phyloP scores from a whole-genome alignment of 2,888 invertebrate species.

The Norana najaformis region DNA sequence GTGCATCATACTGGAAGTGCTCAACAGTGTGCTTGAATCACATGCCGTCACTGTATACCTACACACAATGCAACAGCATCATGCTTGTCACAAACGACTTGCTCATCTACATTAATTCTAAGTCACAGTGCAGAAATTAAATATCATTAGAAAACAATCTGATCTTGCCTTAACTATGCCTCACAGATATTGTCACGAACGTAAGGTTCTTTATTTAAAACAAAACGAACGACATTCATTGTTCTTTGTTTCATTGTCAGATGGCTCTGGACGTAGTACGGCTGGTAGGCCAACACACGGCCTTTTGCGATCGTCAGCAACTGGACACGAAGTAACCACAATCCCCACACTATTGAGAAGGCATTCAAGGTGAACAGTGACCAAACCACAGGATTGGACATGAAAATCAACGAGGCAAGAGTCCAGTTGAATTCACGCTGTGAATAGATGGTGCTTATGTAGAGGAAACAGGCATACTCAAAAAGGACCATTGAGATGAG shows the following conservation, averaged over 20 bases:
- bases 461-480: conserved; percentile 43
- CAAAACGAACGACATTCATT: conserved; percentile 53
- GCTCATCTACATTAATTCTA: not conserved
- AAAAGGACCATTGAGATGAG: conserved; percentile 51
- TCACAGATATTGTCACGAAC: conserved; percentile 23
- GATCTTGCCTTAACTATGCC: not conserved
- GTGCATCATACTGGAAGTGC: too few relatives aligned
- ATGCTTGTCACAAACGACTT: not conserved
- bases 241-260: conserved; percentile 47
- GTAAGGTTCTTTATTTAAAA: conserved; percentile 48
- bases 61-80: not conserved
- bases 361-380: conserved; percentile 51
- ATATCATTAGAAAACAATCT: not conserved
- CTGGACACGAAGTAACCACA: conserved; percentile 51
- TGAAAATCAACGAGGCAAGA: conserved; percentile 39
- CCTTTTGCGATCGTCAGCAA: conserved; percentile 51
- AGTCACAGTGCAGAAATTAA: not conserved
- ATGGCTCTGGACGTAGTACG: not conserved
- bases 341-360: conserved; percentile 52
- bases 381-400: conserved; percentile 51
- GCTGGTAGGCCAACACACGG: conserved; percentile 51
- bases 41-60: not conserved
- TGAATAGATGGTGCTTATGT: conserved; percentile 27
- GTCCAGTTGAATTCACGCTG: conserved; percentile 32
- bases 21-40: not conserved